These are phyloP conservation scores for Grantiella picta DNA, from an alignment of 2,113 vertebrate species.

Conservation along the genomic window DNA sequence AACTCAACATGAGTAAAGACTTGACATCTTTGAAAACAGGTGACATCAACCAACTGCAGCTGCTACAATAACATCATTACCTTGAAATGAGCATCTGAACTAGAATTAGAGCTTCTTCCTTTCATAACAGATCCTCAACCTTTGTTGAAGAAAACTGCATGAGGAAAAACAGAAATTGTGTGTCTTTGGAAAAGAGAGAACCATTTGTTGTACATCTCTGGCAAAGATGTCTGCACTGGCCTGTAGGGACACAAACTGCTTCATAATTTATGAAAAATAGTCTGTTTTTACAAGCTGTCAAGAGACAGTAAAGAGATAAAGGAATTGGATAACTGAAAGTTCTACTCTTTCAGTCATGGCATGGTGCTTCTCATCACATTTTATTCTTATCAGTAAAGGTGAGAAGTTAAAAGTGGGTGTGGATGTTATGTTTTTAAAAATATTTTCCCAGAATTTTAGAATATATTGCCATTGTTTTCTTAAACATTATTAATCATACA, in stretches of 20 bases:
- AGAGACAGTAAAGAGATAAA: not conserved
- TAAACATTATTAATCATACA: not conserved
- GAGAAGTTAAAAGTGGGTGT: not conserved
- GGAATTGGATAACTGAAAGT: not conserved
- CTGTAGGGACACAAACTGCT: not conserved
- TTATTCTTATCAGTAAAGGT: not conserved
- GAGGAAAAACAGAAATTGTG: not conserved
- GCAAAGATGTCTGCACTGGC: not conserved
- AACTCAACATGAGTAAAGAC: not conserved
- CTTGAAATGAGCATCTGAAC: not conserved
- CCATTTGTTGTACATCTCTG: not conserved
- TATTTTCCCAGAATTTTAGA: not conserved
- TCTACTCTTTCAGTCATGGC: not conserved
- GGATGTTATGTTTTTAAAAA: not conserved
- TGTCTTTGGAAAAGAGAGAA: not conserved
- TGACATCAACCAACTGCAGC: not conserved
- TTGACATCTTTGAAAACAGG: not conserved
- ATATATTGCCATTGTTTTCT: not conserved
- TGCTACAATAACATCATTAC: not conserved
- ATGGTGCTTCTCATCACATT: not conserved
- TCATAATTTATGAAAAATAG: not conserved
- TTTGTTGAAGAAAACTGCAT: not conserved
- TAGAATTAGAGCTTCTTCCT: not conserved
- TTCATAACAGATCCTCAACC: not conserved
- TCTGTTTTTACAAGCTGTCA: not conserved